Evolutionary conservation across 2,797 vertebrate genomes (phyloP).

Genomic region (Sebastes trivittatus): DNA sequence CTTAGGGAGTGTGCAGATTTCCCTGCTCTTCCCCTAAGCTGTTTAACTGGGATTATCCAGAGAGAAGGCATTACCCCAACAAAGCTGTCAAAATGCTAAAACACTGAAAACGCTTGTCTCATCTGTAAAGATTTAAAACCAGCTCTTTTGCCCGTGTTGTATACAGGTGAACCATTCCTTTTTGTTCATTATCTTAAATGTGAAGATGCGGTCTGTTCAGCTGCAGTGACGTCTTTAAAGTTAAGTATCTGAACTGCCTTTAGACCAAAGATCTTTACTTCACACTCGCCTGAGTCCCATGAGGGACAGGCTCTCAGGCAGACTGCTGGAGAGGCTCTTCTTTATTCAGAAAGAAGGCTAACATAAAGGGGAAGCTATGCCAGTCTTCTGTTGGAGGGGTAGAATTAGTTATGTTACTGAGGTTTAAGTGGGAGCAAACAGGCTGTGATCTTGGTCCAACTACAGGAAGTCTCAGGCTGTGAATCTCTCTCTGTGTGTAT

Average conservation of each 20-base stretch:
- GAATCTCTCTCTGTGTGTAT: conserved; percentile 49
- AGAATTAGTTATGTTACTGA: conserved; percentile 31
- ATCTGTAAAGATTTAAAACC: neutral
- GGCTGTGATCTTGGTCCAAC: conserved; percentile 59
- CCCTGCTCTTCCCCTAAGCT: conserved; percentile 53
- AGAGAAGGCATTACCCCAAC: conserved; percentile 50
- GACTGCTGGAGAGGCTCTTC: conserved; percentile 14
- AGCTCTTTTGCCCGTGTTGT: neutral
- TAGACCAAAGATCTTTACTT: conserved; percentile 10
- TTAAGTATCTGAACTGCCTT: conserved; percentile 5
- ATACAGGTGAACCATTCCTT: neutral
- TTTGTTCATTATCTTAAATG: neutral
- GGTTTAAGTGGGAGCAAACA: conserved; percentile 42
- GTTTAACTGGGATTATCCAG: conserved; percentile 68
- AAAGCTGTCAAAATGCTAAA: conserved; percentile 62
- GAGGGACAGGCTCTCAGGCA: conserved; percentile 9
- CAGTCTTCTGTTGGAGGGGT: conserved; percentile 27
- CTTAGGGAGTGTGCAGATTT: conserved; percentile 36
- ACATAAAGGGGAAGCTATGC: conserved; percentile 34
- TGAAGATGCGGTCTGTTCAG: neutral
- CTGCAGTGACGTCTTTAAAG: neutral
- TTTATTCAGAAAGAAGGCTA: conserved; percentile 43
- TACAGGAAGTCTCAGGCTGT: conserved; percentile 70
- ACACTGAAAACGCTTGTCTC: conserved; percentile 29
- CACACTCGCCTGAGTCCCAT: conserved; percentile 12